Percentiles rank a stretch among this genome's conserved stretches.
These are phyloP conservation scores for Rhinoptilus africanus DNA, from an alignment of 2,113 vertebrate species.

Conservation along the genomic window DNA sequence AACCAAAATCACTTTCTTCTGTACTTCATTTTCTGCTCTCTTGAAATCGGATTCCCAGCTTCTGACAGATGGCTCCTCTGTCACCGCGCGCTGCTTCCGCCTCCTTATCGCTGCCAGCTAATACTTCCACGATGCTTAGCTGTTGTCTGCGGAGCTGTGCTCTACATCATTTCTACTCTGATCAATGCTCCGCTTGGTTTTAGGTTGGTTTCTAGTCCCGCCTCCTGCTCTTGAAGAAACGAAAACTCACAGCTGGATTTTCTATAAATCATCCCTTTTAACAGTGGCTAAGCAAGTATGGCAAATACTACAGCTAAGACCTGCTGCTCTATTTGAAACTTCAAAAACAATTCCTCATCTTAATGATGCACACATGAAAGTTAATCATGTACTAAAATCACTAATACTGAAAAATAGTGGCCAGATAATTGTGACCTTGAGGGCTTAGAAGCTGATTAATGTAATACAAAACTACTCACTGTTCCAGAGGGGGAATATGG, in stretches of 20 bases:
- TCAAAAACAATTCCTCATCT: constrained; percentile 56
- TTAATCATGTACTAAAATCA: constrained; percentile 56
- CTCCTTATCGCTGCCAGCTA: constrained; percentile 74
- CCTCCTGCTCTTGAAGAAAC: constrained; percentile 72
- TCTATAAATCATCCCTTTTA: constrained; percentile 73
- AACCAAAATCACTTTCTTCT: constrained; percentile 71
- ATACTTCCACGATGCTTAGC: constrained; percentile 71
- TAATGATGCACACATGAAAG: constrained; percentile 44
- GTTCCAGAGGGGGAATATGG: background rate
- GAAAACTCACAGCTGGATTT: constrained; percentile 82
- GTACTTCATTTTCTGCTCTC: constrained; percentile 69
- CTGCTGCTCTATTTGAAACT: constrained; percentile 62
- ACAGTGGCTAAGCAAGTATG: constrained; percentile 60
- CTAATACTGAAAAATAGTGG: constrained; percentile 61
- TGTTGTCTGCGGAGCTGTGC: constrained; percentile 66
- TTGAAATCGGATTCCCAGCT: constrained; percentile 61
- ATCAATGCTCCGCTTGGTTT: constrained; percentile 75
- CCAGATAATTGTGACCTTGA: constrained; percentile 63
- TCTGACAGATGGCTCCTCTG: constrained; percentile 76
- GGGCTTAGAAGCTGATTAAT: constrained; percentile 37
- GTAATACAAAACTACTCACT: constrained; percentile 45
- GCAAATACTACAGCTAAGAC: constrained; percentile 64
- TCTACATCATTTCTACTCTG: constrained; percentile 75
- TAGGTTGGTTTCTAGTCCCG: constrained; percentile 74
- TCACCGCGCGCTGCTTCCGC: constrained; percentile 57